These are phyloP conservation scores for Tetragonula carbonaria DNA, from an alignment of 2,888 invertebrate genomes.

Conservation along the genomic window DNA sequence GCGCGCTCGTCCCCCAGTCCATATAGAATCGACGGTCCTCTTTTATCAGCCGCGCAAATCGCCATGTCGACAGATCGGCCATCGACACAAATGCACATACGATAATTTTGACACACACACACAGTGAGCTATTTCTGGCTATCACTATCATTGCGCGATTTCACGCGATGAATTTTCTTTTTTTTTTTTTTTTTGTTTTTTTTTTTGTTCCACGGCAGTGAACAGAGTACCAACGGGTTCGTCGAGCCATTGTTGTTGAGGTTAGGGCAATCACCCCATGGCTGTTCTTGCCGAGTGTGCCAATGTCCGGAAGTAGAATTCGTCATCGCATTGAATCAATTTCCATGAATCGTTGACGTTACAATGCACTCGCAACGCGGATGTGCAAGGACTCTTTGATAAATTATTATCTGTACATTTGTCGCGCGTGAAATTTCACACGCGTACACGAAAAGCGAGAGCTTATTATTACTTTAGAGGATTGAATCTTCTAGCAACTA, in stretches of 20 bases:
- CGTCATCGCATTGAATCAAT: background rate
- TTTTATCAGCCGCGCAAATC: background rate
- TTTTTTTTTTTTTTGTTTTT: too few relatives aligned
- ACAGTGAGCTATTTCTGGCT: background rate
- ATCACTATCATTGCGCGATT: background rate
- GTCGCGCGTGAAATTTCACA: too few relatives aligned
- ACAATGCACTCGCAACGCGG: background rate
- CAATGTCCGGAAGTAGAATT: background rate
- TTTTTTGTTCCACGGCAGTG: too few relatives aligned
- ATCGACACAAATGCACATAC: conserved; percentile 1
- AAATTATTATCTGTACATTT: background rate
- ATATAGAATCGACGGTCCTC: background rate
- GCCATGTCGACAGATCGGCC: conserved; percentile 1
- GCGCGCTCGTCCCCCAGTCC: background rate
- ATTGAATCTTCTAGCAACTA: too few relatives aligned
- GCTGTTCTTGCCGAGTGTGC: background rate
- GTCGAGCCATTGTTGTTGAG: background rate
- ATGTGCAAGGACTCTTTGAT: background rate
- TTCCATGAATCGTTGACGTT: conserved; percentile 1
- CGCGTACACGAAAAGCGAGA: too few relatives aligned
- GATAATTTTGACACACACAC: background rate
- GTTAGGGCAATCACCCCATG: background rate
- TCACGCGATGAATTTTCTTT: background rate
- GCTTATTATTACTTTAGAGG: too few relatives aligned
- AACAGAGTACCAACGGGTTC: background rate